Conservation (phyloP, 2,797 vertebrate genomes). For the Eulemur mongoz region DNA sequence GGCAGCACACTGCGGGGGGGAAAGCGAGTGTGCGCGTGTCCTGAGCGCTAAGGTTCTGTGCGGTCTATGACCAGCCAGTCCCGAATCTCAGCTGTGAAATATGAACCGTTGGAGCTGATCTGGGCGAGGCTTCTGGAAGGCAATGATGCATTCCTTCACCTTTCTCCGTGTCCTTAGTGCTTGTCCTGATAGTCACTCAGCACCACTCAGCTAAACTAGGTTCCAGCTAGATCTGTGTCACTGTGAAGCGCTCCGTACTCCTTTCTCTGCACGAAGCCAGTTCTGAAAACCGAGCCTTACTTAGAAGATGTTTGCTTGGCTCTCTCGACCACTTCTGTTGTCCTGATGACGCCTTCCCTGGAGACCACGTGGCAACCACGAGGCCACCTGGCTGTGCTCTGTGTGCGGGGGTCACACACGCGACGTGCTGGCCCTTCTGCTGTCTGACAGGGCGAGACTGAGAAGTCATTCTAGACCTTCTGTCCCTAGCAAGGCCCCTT, state of each 20-base stretch:
- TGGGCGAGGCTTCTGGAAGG: not conserved
- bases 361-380: not conserved
- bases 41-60: rapidly evolving
- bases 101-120: not conserved
- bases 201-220: rapidly evolving
- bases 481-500: not conserved
- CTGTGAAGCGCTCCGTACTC: rapidly evolving
- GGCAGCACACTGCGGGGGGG: rapidly evolving
- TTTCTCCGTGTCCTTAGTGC: not conserved
- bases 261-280: not conserved
- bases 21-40: rapidly evolving
- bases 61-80: rapidly evolving
- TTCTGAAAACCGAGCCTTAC: not conserved
- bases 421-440: too few relatives aligned
- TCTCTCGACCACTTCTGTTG: rapidly evolving
- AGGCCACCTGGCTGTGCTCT: too few relatives aligned
- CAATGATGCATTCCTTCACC: rapidly evolving
- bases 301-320: not conserved
- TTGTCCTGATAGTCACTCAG: rapidly evolving
- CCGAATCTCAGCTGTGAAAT: rapidly evolving
- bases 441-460: not conserved
- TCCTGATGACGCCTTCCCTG: rapidly evolving
- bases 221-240: not conserved
- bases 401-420: not conserved
- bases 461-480: not conserved